Conservation (phyloP, 2,113 vertebrate genomes). For the Ursus arctos region DNA sequence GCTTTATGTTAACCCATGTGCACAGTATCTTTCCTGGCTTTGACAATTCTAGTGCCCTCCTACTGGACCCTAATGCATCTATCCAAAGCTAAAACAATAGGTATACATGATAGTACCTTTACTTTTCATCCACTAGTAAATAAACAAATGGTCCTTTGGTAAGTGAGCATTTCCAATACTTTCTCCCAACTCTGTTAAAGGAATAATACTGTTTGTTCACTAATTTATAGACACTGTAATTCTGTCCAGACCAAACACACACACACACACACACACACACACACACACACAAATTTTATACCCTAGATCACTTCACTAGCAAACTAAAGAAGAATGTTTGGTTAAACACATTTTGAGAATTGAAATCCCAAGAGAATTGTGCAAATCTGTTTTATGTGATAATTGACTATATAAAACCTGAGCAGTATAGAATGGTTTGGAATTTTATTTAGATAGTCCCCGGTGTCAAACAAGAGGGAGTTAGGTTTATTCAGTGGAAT, state of each 20-base stretch:
- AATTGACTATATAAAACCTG: background rate
- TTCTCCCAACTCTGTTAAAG: background rate
- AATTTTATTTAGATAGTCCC: background rate
- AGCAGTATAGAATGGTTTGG: background rate
- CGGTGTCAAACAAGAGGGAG: background rate
- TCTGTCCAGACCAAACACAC: background rate
- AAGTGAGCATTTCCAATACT: background rate
- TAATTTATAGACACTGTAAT: background rate
- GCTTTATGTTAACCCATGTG: background rate
- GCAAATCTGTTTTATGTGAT: conserved; percentile 1
- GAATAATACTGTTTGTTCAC: background rate
- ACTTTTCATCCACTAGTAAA: background rate
- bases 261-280: background rate
- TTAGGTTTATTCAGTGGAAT: background rate
- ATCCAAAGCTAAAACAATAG: background rate
- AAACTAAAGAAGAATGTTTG: background rate
- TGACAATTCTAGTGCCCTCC: background rate
- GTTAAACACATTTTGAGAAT: conserved; percentile 16
- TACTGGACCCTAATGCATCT: background rate
- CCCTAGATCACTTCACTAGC: background rate
- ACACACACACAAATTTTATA: background rate
- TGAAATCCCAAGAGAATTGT: conserved; percentile 14
- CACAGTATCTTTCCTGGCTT: background rate
- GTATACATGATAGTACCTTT: background rate
- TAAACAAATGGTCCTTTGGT: background rate